Evolutionary conservation across 2,888 invertebrate genomes (phyloP), one percentile per base, ranked within the genome.

Genomic region (Lycocerus yunnanus): DNA sequence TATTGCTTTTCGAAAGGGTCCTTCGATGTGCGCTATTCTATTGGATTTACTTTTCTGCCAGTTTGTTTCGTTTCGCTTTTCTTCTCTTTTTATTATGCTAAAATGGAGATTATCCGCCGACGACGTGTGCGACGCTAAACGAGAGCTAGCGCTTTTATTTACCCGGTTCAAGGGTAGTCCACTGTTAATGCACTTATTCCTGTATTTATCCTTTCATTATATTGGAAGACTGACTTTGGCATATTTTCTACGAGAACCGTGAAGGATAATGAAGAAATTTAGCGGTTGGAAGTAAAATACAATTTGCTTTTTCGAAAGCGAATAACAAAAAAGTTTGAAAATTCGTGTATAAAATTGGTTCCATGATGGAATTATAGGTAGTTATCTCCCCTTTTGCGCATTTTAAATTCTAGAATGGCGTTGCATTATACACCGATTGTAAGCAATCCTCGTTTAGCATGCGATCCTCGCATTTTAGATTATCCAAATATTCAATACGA

Each of bases 331-430:
- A 66, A 72, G 68, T 68, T 67, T 59, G 69, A 66, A 27, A 75
- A 76, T 74, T 73, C 70, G 74, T 80, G 76, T 77, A 71, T 73
- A 71, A 75, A 80, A 81, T 79, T 77, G 81, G 75, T 81, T 81
- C 80, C 79, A 78, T 79, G 81, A 79, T 80, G 79, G 82, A 82
- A 80, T 82, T 83, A 82, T 81, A 79, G 81, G 80, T 81, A 82
- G 82, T 83, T 83, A 83, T 83, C 82, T 82, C 82, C 78, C 81
- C 81, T 81, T 78, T 63, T 76, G 75, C 80, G 82, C 78, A 81
- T 82, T 81, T 81, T 72, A 81, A 81, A 81, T 79, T 80, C 74
- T 78, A 75, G 77, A 75, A 74, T 72, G 73, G 73, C 75, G 70
- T 77, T 76, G 80, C 80, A 81, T 81, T 81, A 82, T 77, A 77